These are phyloP conservation scores for Caenorhabditis sp. DNA, from an alignment of 2,888 invertebrate species.

Conservation along the genomic window DNA sequence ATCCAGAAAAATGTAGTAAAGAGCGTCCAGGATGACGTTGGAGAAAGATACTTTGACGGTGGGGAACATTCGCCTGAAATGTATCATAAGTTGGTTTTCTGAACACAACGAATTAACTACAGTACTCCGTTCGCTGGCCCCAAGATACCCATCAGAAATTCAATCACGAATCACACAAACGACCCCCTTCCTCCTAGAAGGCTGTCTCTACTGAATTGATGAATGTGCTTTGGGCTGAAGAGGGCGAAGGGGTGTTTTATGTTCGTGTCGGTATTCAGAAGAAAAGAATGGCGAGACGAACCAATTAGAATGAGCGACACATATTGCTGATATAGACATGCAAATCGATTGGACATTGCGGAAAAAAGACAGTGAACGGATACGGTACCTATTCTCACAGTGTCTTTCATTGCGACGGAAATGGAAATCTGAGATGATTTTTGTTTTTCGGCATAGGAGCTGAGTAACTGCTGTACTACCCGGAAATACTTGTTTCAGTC, in stretches of 20 bases:
- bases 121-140: slow-evolving; percentile 7
- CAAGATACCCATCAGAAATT: slow-evolving; percentile 52
- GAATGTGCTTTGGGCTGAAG: slow-evolving; percentile 39
- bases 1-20: slow-evolving; percentile 93
- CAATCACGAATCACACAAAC: slow-evolving; percentile 42
- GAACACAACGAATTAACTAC: slow-evolving; percentile 35
- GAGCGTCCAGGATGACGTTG: slow-evolving; percentile 83
- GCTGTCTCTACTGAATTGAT: slow-evolving; percentile 46
- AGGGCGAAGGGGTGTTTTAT: slow-evolving; percentile 31
- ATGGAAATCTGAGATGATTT: too few species aligned
- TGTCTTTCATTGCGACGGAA: too few species aligned
- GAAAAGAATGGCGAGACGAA: slow-evolving; percentile 7
- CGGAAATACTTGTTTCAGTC: too few species aligned
- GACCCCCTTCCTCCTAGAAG: slow-evolving; percentile 10
- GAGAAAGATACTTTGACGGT: slow-evolving; percentile 94
- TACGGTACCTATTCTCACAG: slow-evolving; percentile 6
- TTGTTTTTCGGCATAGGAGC: too few species aligned
- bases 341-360: slow-evolving; percentile 42
- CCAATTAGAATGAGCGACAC: slow-evolving; percentile 51
- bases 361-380: neutral
- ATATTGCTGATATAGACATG: slow-evolving; percentile 46
- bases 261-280: slow-evolving; percentile 40
- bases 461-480: too few species aligned
- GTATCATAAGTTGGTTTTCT: slow-evolving; percentile 63
- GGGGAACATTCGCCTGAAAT: slow-evolving; percentile 97